Evolutionary conservation across 2,797 vertebrate species (phyloP).

Genomic region (Bradypodion ventrale): DNA sequence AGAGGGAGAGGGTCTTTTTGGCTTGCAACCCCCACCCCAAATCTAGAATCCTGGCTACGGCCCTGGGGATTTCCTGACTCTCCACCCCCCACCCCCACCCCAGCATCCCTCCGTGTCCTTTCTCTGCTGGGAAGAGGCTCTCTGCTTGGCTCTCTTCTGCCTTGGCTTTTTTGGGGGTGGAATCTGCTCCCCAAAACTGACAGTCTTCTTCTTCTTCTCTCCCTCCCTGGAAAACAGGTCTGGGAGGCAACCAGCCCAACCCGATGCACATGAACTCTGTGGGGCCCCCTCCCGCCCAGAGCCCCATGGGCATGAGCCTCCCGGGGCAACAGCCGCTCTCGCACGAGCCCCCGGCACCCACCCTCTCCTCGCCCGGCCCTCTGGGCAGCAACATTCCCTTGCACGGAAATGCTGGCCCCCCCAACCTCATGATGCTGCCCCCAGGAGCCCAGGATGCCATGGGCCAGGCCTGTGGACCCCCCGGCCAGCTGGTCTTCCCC

Average conservation of each 20-base stretch:
- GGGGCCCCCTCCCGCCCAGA: conserved; percentile 81
- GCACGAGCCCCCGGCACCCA: conserved; percentile 84
- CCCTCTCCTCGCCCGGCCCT: conserved; percentile 88
- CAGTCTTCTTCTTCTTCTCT: background rate
- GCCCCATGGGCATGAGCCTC: conserved; percentile 89
- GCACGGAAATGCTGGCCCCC: conserved; percentile 78
- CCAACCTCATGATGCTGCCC: conserved; percentile 77
- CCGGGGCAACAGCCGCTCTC: conserved; percentile 90
- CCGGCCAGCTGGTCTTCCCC: conserved; percentile 84
- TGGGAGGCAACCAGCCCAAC: conserved; percentile 81
- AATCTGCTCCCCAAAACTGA: background rate
- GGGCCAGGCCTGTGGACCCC: conserved; percentile 76
- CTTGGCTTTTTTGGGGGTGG: background rate
- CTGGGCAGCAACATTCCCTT: conserved; percentile 87
- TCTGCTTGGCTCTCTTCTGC: no score
- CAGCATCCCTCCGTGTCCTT: no score
- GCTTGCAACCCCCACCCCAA: no score
- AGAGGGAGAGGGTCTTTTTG: no score
- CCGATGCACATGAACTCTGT: conserved; percentile 81
- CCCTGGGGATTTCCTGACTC: no score
- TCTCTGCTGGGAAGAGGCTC: no score
- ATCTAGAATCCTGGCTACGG: no score
- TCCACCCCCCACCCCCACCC: no score
- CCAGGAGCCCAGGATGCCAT: conserved; percentile 84
- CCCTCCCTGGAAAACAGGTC: conserved; percentile 74